Evolutionary conservation across 2,888 invertebrate species (phyloP), one percentile per base, ranked within the genome.

Genomic region (Gnatocerus cornutus): DNA sequence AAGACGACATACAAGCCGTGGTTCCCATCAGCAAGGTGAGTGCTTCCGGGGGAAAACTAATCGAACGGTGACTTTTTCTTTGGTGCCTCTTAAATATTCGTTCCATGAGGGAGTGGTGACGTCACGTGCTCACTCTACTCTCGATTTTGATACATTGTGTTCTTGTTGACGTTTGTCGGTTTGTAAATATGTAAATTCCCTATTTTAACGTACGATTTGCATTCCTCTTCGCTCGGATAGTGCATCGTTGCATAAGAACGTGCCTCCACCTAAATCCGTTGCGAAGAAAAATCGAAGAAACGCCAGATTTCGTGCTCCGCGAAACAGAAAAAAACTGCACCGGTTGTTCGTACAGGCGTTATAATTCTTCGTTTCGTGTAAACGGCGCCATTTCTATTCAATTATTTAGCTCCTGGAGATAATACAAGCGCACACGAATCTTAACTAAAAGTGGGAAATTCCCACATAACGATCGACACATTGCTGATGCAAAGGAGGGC

Each of bases 1-100:
- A 97, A 83, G 97, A 97, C 83, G 96, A 96, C 81, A 95, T 96
- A 69, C 96, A 96, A 85, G 95, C 96, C 13, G 95, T 97, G 9
- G 88, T 97, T 16, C 96, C 97, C 10, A 96, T 97, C 83, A 95
- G 96, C 68, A 97, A 97, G 92, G 96, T 96, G 85, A 83, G 82
- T 71, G 43, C 29, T 56, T 21, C 21, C 21, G 21, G 21, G 21
- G 21, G 1, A 21, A 4, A 4, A 21, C 2, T 21, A 21, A n/a
- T n/a, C n/a, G n/a, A n/a, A n/a, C n/a, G n/a, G n/a, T n/a, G n/a
- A n/a, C n/a, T n/a, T n/a, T n/a, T n/a, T n/a, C n/a, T n/a, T n/a
- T n/a, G n/a, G n/a, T n/a, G n/a, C n/a, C n/a, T n/a, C n/a, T n/a
- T n/a, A n/a, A n/a, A n/a, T n/a, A n/a, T n/a, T n/a, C n/a, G n/a